A percentile compares a stretch with the other conserved stretches of the same genome.
Conservation (phyloP, 2,888 invertebrate genomes). For the Zaprionus bogoriensis region DNA sequence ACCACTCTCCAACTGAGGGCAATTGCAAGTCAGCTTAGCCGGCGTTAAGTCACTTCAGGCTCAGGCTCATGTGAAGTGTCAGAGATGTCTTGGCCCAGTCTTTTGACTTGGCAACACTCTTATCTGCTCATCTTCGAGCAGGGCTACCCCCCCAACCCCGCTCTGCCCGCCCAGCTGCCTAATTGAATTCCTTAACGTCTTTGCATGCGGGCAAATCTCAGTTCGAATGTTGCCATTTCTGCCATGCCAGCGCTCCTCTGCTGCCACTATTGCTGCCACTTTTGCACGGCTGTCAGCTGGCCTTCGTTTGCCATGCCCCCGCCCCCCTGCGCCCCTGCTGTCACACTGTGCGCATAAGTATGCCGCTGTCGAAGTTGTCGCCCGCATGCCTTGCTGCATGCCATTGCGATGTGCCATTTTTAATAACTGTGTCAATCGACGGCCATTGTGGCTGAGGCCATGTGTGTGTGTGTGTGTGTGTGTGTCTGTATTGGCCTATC, state of each 20-base stretch:
- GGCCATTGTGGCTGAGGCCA: background rate
- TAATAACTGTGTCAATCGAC: slow-evolving; percentile 67
- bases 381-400: slow-evolving; percentile 54
- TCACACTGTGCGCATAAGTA: slow-evolving; percentile 66
- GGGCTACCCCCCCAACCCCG: too few relatives aligned
- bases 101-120: slow-evolving; percentile 69
- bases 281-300: slow-evolving; percentile 61
- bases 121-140: slow-evolving; percentile 49
- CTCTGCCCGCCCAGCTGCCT: slow-evolving; percentile 67
- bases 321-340: slow-evolving; percentile 20
- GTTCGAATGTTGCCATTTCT: slow-evolving; percentile 65
- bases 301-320: slow-evolving; percentile 17
- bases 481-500: background rate
- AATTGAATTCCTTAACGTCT: slow-evolving; percentile 73
- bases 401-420: slow-evolving; percentile 55
- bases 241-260: slow-evolving; percentile 48
- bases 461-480: background rate
- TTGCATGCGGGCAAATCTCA: slow-evolving; percentile 57
- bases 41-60: slow-evolving; percentile 48
- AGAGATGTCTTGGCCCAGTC: slow-evolving; percentile 58
- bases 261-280: slow-evolving; percentile 47
- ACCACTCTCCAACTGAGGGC: too few relatives aligned
- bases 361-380: slow-evolving; percentile 61
- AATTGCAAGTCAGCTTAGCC: slow-evolving; percentile 54
- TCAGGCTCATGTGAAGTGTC: slow-evolving; percentile 60